Conservation (phyloP, 35 echinoderm and acorn worm genomes). For the Heliocidaris erythrogramma region DNA sequence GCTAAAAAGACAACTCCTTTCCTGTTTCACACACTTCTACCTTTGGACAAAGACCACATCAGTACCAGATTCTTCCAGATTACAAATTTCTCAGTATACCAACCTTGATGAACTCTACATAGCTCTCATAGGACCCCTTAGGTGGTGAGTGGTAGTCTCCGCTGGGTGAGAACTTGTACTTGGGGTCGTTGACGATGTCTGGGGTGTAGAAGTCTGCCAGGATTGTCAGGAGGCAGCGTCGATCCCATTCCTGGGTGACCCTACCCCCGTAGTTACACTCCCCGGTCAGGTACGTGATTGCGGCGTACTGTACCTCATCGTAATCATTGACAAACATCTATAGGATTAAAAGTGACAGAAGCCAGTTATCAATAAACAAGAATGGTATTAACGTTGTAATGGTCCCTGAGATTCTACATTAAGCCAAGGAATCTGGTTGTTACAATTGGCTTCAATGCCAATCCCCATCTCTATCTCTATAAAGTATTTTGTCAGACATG, state of each 20-base stretch:
- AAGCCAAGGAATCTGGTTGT: too few species aligned
- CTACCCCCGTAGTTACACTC: constrained; percentile 98
- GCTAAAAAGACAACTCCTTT: neutral
- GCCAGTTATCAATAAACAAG: too few species aligned
- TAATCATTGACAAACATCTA: constrained; percentile 99
- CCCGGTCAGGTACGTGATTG: constrained; percentile 92
- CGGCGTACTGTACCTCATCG: constrained; percentile 90
- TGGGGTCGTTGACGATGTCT: constrained; percentile 73
- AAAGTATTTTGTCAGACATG: too few species aligned
- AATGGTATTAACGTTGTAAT: too few species aligned
- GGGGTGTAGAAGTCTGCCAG: constrained; percentile 91
- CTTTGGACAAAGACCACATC: too few species aligned
- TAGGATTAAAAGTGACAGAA: neutral
- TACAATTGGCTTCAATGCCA: too few species aligned
- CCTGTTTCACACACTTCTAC: too few species aligned
- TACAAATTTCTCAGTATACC: neutral
- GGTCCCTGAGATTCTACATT: too few species aligned
- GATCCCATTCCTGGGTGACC: constrained; percentile 85
- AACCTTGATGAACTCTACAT: constrained; percentile 98
- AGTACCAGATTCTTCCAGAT: neutral
- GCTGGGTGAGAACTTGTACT: constrained; percentile 97
- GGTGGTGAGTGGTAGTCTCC: constrained; percentile 86
- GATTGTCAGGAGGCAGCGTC: constrained; percentile 90
- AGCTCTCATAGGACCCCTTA: constrained; percentile 86
- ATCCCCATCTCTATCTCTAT: too few species aligned